Base-by-base conservation (phyloP, 2,113 vertebrate genomes). In the Paralichthys olivaceus region DNA sequence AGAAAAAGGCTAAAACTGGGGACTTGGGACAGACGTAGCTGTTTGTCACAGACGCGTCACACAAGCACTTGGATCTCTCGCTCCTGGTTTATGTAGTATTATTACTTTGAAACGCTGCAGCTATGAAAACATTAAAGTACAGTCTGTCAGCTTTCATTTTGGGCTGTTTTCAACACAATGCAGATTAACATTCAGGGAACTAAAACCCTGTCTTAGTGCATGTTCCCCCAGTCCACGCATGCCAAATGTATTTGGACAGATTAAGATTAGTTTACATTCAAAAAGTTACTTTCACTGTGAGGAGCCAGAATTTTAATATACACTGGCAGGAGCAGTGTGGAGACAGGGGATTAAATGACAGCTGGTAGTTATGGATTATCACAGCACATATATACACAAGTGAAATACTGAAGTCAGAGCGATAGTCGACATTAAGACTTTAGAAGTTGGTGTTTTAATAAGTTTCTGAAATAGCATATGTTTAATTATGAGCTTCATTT, bases 61-160 rank as follows among this genome's bases (percentile, higher is more conserved):
- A 72, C 9, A 53, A 59, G 72, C 60, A 22, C 72, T 69, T 22
- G 58, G 79, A 84, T 87, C 80, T 40, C 76, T 81, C 55, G 8
- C 69, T 49, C 54, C 65, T 57, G 29, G 57, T 37, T 68, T 72
- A 34, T 49, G 71, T 45, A 7, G 61, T 58, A 28, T 67, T 74
- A 81, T 80, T 58, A 78, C 78, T 77, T 67, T 81, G 60, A 84
- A 54, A 86, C 0, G 29, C 51, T 3, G 56, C 69, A 43, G 77
- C 58, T 75, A 47, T 72, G 77, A 68, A 25, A 65, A 68, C 54
- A 81, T 83, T 77, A 65, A 81, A 86, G 84, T 80, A 61, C 60
- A 84, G 77, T 73, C 80, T 84, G 77, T 84, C 90, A 65, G 82
- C 64, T 81, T 84, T 81, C 56, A 79, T 86, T 81, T 57, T 4